These are phyloP conservation scores for Cyanoderma ruficeps DNA, from an alignment of 2,113 vertebrate genomes.

Conservation along the genomic window DNA sequence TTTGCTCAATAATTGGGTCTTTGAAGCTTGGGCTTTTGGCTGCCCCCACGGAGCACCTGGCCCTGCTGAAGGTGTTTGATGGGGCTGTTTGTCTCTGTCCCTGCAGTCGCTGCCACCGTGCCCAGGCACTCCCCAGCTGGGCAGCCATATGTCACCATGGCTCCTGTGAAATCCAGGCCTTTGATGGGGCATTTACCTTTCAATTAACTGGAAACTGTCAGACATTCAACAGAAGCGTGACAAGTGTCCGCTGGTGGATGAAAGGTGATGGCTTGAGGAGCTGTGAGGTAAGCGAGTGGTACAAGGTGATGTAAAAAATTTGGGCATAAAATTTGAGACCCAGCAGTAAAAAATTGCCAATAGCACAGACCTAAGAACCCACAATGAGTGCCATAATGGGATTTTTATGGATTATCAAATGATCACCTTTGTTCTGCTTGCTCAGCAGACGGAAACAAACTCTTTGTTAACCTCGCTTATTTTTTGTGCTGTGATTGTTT, in stretches of 20 bases:
- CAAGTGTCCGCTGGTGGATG: not conserved
- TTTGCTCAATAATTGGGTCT: not conserved
- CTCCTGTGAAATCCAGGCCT: not conserved
- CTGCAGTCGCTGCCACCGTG: not conserved
- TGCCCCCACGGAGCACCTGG: not conserved
- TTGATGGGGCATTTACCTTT: conserved; percentile 8
- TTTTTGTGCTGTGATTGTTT: not conserved
- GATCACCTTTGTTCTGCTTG: not conserved
- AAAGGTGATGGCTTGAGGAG: not conserved
- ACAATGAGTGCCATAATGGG: too few species aligned
- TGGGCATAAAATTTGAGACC: not conserved
- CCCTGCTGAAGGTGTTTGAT: not conserved
- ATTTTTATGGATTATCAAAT: not conserved
- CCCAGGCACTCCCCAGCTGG: conserved; percentile 17
- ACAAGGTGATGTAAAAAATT: not conserved
- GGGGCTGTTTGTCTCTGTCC: not conserved
- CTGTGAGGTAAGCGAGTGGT: not conserved
- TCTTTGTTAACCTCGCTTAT: not conserved
- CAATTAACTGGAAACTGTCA: not conserved
- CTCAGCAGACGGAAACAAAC: not conserved
- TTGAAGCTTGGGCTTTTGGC: not conserved
- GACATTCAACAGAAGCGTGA: not conserved
- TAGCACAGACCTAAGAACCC: not conserved
- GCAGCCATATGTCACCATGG: not conserved
- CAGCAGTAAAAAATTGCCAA: not conserved